Evolutionary conservation across 2,797 vertebrate species (phyloP), one percentile per base, ranked within the genome.

Genomic region (Acestrorhynchus altus): DNA sequence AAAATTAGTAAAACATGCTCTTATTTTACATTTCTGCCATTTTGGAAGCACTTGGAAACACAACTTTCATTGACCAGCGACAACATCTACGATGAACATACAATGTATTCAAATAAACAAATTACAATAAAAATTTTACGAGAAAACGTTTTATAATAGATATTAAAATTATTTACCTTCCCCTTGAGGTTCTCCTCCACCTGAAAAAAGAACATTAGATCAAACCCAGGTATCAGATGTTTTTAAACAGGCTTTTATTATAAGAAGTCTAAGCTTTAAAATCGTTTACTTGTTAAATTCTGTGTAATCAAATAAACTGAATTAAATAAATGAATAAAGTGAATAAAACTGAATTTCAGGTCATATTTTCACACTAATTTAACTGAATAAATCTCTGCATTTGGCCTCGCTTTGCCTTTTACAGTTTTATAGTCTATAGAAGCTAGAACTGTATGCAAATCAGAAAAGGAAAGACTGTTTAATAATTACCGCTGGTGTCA

Each of bases 151-250:
- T 15, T 46, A 42, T 13, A 46, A 46, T 13, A 46, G 4, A 15
- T 12, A 46, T 16, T 9, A 15, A 1, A 46, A 44, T 44, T 47
- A 47, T 24, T 56, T 54, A 49, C 65, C 76, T 78, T 79, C 83
- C 83, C 83, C 81, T 76, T 78, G 22, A 78, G 78, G 8, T 8
- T 63, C 18, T 1, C 51, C 72, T 47, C 13, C 16, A 44, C 24
- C 83, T 83, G n/a, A 56, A 47, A 0, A 84, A 72, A 16, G 73
- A n/a, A 56, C 0, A 35, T 16, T 59, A 8, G 64, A 76, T 42
- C 24, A 68, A 68, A 67, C 3, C 0, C 13, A 54, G 4, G 18
- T 10, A 54, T 56, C 0, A 49, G 9, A 49, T 24, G 2, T 24
- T 18, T 35, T 16, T 7, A 47, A 15, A 8, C 9, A 49, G 6